Evolutionary conservation across 2,797 vertebrate species (phyloP).

Genomic region (Tadarida brasiliensis): DNA sequence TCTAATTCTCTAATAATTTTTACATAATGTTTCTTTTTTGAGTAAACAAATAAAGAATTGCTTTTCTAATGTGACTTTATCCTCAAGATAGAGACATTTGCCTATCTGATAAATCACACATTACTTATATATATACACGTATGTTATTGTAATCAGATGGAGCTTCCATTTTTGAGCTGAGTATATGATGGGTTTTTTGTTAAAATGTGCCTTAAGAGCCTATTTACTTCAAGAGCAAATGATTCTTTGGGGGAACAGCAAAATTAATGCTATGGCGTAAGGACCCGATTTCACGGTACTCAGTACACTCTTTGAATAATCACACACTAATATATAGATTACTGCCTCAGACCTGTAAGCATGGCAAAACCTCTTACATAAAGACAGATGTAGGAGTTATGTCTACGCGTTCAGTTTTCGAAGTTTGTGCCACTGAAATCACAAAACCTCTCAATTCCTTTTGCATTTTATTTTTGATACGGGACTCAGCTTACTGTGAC

Average conservation of each 20-base stretch:
- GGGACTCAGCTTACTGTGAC: not conserved
- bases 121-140: conserved; percentile 18
- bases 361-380: conserved; percentile 51
- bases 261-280: conserved; percentile 45
- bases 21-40: conserved; percentile 60
- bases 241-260: conserved; percentile 69
- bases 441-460: not conserved
- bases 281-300: conserved; percentile 33
- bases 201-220: conserved; percentile 83
- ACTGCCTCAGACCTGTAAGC: conserved; percentile 53
- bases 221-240: conserved; percentile 72
- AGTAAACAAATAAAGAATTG: conserved; percentile 2
- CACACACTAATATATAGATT: not conserved
- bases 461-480: conserved; percentile 58
- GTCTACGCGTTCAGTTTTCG: conserved; percentile 9
- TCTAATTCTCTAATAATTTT: conserved; percentile 56
- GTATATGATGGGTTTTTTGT: conserved; percentile 63
- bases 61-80: conserved; percentile 66
- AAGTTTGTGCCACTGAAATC: conserved; percentile 39
- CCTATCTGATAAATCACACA: not conserved
- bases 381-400: conserved; percentile 24
- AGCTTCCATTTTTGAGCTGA: conserved; percentile 72
- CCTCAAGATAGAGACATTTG: conserved; percentile 38
- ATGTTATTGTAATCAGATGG: conserved; percentile 41
- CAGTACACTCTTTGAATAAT: conserved; percentile 39